Evolutionary conservation across 2,888 invertebrate species (phyloP).

Genomic region (Chloroclysta siterata): DNA sequence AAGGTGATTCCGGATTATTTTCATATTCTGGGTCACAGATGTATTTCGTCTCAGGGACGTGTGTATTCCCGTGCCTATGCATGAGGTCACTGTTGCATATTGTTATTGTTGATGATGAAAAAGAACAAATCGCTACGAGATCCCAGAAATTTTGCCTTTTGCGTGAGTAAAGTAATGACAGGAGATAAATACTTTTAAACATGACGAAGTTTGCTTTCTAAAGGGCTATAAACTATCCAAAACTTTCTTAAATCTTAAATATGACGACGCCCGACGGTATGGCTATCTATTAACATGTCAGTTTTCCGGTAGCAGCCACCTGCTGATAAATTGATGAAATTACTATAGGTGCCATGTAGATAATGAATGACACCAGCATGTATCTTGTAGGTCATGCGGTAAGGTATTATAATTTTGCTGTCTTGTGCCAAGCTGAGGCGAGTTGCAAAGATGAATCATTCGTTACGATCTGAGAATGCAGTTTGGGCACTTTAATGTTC

Average conservation of each 20-base stretch:
- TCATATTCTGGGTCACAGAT: conserved; percentile 79
- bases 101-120: conserved; percentile 28
- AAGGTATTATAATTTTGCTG: conserved; percentile 63
- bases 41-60: conserved; percentile 79
- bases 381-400: conserved; percentile 60
- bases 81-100: conserved; percentile 53
- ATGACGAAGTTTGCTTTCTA: conserved; percentile 34
- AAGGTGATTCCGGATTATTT: conserved; percentile 81
- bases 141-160: not conserved
- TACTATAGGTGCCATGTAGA: conserved; percentile 40
- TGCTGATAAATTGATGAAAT: conserved; percentile 36
- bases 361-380: conserved; percentile 39
- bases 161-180: not conserved
- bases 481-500: conserved; percentile 67
- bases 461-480: conserved; percentile 70
- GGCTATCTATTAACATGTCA: conserved; percentile 17
- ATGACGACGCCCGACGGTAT: not conserved
- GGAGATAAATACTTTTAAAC: conserved; percentile 3
- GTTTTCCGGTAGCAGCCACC: conserved; percentile 28
- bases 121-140: not conserved
- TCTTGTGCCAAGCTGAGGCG: conserved; percentile 72
- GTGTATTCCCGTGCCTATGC: conserved; percentile 53
- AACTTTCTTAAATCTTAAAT: conserved; percentile 42
- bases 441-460: conserved; percentile 72
- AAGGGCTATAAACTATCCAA: conserved; percentile 37